Evolutionary conservation across 2,888 invertebrate species (phyloP), one percentile per base, ranked within the genome.

Genomic region (Eulithis testata): DNA sequence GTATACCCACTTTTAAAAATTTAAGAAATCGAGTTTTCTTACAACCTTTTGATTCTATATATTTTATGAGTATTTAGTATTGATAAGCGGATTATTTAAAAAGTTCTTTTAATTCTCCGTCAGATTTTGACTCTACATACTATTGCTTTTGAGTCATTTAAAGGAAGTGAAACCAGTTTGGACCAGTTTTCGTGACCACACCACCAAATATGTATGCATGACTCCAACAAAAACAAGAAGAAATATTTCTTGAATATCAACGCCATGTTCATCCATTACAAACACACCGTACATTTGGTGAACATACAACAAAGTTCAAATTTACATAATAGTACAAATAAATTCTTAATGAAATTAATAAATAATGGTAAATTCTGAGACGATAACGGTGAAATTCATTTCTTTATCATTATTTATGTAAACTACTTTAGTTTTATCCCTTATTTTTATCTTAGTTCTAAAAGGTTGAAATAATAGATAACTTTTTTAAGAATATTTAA

Each of bases 311-410:
- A 8, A 49, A 57, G 14, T 2, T 3, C 21, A 49, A 49, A 58
- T 58, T 58, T 50, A 58, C 57, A 21, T 49, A 56, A 8, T 12
- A 56, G 9, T 11, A n/a, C 31, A 36, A 56, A 56, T 31, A 21
- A 21, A 14, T n/a, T 56, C 44, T 31, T 47, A 47, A 56, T 56
- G 12, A 36, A 44, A 47, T 56, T 12, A 5, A 31, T 56, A 56
- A 56, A 56, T 56, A 45, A 56, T 56, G 56, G 27, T 31, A 44
- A 31, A 21, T 21, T 21, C 21, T n/a, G 11, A 7, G 45, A 44
- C 47, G 4, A 11, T 5, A 21, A 21, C 21, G 49, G 49, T 49
- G 11, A 40, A 40, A 40, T 40, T 8, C 40, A 40, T 40, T 31
- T 5, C 6, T 21, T 21, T 21, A 8, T 47, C 12, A 14, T 49